Percentiles rank a stretch among this genome's conserved stretches.
Conservation (phyloP, 1,140 invertebrate species). For the Eueides isabella region DNA sequence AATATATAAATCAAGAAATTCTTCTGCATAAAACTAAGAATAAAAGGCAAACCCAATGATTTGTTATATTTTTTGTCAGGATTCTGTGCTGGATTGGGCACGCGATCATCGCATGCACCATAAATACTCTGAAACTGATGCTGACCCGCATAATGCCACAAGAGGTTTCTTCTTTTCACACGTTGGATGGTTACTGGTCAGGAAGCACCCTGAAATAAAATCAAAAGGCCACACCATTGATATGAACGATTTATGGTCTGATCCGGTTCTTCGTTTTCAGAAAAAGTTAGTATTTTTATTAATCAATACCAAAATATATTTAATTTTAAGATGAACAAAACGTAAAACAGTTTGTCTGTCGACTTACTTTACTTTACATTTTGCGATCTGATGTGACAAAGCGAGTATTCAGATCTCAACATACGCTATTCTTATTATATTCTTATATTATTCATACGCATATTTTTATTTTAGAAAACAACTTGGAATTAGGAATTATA, state of each 20-base stretch:
- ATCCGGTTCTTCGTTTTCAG: conserved; percentile 89
- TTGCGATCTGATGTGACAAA: too few species aligned
- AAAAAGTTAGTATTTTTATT: conserved; percentile 82
- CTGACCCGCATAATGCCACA: conserved; percentile 91
- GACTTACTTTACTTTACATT: too few species aligned
- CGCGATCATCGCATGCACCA: conserved; percentile 92
- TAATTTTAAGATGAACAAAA: too few species aligned
- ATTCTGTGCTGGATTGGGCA: conserved; percentile 81
- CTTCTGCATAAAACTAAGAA: too few species aligned
- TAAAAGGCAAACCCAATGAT: too few species aligned
- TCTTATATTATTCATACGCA: too few species aligned
- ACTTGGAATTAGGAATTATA: too few species aligned
- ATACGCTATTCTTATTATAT: too few species aligned
- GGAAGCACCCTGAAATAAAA: conserved; percentile 90
- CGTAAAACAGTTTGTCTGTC: too few species aligned
- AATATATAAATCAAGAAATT: too few species aligned
- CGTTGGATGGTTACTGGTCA: conserved; percentile 90
- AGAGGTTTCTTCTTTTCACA: conserved; percentile 94
- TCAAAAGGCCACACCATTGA: conserved; percentile 87
- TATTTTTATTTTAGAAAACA: too few species aligned
- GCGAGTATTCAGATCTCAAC: too few species aligned
- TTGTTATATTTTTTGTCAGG: conserved; percentile 55
- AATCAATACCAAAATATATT: background rate
- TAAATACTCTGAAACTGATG: conserved; percentile 89
- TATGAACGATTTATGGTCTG: conserved; percentile 87